Base-by-base conservation (phyloP, 2,113 vertebrate species). In the Rhinopomastus cyanomelas region DNA sequence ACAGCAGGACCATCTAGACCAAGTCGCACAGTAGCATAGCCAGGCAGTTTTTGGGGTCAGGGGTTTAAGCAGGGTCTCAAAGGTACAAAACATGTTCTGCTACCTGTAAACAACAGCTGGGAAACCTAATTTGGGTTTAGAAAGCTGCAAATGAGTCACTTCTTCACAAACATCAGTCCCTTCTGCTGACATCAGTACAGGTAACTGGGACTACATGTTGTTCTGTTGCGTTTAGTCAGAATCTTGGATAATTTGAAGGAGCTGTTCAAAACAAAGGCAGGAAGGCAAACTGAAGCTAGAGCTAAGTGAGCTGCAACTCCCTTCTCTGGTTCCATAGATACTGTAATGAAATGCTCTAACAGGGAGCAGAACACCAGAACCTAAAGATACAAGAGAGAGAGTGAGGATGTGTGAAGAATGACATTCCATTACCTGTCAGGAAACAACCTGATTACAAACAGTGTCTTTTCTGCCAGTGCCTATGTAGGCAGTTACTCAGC, bases 401-500 rank as follows among this genome's bases (percentile, higher is more conserved):
- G 16, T 48, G 29, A 87, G 29, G n/a, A 88, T 23, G 73, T 72
- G 30, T 85, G 76, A 92, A 89, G 59, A 83, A 81, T 65, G 53
- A 93, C 0, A 2, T 77, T 61, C 64, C 69, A 34, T 79, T 87
- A 87, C 89, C 67, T 77, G 56, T 56, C 57, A 90, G 44, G 53
- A 85, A n/a, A n/a, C n/a, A 86, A 86, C 27, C 11, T 71, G 57
- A 69, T 77, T 88, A 74, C 23, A 71, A 64, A 81, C 87, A 81
- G 36, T 49, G 18, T 27, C 60, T 93, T 78, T 96, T 94, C 73
- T 94, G 29, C 46, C 56, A 22, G 11, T 83, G 73, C 29, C 44
- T 79, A 81, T 18, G 61, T 65, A 94, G 85, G 73, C 88, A 81
- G 56, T 73, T 91, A 85, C 46, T 49, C 79, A 88, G 79, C 2